These are phyloP conservation scores for Anniella stebbinsi DNA, from an alignment of 2,797 vertebrate species.

Conservation along the genomic window DNA sequence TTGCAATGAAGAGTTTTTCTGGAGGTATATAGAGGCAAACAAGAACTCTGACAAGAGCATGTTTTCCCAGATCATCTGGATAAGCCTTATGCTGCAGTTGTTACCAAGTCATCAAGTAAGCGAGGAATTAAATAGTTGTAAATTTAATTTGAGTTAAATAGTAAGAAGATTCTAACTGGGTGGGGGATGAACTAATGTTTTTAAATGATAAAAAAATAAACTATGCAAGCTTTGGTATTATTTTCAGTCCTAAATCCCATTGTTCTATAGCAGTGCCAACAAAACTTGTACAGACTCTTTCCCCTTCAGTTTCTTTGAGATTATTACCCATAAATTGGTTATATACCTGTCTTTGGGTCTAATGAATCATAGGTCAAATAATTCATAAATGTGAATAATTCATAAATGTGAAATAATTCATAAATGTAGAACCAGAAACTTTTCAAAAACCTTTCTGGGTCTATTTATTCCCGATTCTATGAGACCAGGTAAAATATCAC, in stretches of 20 bases:
- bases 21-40: not conserved
- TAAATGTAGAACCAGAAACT: not conserved
- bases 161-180: no score
- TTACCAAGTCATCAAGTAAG: not conserved
- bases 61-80: no score
- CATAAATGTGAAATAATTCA: not conserved
- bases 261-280: not conserved
- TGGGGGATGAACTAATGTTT: not conserved
- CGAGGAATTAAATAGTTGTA: not conserved
- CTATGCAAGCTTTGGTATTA: not conserved
- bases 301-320: not conserved
- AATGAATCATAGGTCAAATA: slow-evolving; percentile 1
- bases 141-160: no score
- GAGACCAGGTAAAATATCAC: not conserved
- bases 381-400: not conserved
- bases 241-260: not conserved
- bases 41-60: not conserved
- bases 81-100: not conserved
- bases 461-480: not conserved
- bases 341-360: not conserved
- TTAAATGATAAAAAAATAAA: not conserved
- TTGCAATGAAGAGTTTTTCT: not conserved
- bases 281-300: not conserved
- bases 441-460: not conserved
- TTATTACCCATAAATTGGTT: not conserved